phyloP scores from a whole-genome alignment of 1,140 invertebrate genomes.

The Lepidurus packardi region DNA sequence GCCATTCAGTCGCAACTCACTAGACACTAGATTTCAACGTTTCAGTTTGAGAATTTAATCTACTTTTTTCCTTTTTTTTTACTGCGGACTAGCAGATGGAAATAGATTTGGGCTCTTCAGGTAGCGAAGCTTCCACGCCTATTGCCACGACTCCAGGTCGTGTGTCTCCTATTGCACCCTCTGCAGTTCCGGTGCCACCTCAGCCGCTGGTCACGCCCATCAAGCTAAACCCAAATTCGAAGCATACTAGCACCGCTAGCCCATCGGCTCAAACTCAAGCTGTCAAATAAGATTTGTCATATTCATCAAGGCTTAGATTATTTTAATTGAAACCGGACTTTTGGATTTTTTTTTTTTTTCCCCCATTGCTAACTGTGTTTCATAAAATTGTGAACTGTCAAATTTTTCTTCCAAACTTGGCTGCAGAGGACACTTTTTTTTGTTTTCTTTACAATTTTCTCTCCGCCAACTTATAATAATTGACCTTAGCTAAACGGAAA shows the following conservation, averaged over 20 bases:
- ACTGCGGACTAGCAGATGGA: background rate
- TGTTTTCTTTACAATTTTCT: background rate
- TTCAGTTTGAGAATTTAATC: no score
- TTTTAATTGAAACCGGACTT: background rate
- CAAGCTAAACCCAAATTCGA: background rate
- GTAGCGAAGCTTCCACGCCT: background rate
- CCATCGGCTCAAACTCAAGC: background rate
- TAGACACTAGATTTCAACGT: background rate
- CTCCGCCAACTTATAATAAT: no score
- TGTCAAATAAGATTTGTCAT: conserved; percentile 1
- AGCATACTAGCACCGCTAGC: background rate
- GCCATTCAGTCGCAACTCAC: background rate
- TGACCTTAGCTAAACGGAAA: no score
- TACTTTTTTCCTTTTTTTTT: no score
- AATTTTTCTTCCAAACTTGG: background rate
- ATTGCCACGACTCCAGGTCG: background rate
- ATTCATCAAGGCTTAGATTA: background rate
- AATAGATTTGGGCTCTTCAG: conserved; percentile 14
- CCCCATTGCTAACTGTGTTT: background rate
- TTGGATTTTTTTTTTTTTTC: no score
- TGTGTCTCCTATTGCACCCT: conserved; percentile 3
- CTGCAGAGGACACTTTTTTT: background rate
- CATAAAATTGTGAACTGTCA: background rate
- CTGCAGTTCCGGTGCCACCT: background rate
- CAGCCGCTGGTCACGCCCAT: background rate